A percentile compares a stretch with the other conserved stretches of the same genome.
Evolutionary conservation across 2,113 vertebrate genomes (phyloP).

Genomic region (Tyto alba): DNA sequence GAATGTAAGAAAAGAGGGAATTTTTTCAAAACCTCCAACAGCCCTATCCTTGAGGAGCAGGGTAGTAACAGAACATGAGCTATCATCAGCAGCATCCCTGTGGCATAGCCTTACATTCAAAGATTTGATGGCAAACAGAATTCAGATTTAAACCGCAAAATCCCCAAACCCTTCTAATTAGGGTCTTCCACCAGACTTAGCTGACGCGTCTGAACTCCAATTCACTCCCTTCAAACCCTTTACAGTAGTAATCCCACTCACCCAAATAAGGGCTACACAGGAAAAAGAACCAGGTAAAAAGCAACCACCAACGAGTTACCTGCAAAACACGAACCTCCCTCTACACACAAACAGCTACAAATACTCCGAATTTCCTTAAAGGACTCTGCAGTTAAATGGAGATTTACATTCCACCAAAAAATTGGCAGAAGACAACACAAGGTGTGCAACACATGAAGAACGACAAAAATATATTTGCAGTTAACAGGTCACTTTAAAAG

Average conservation of each 20-base stretch:
- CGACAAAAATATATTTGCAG: not conserved
- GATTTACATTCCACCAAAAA: not conserved
- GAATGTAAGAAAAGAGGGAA: not conserved
- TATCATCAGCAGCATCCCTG: not conserved
- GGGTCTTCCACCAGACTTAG: not conserved
- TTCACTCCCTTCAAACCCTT: not conserved
- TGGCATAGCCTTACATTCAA: not conserved
- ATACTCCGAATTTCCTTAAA: not conserved
- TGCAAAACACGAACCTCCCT: not conserved
- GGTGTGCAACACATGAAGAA: not conserved
- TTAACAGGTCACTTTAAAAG: not conserved
- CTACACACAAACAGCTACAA: not conserved
- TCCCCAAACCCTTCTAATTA: not conserved
- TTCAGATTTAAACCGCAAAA: not conserved
- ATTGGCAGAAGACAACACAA: not conserved
- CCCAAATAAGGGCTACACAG: not conserved
- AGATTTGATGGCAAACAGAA: not conserved
- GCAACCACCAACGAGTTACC: not conserved
- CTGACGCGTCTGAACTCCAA: not conserved
- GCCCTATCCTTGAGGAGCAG: not conserved
- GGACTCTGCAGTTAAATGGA: not conserved
- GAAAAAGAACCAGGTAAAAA: not conserved
- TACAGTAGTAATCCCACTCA: not conserved
- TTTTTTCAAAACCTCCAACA: not conserved
- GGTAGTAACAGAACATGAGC: not conserved